Evolutionary conservation across 1,140 invertebrate species (phyloP), one percentile per base, ranked within the genome.

Genomic region (Pseudobourletiella spinata): DNA sequence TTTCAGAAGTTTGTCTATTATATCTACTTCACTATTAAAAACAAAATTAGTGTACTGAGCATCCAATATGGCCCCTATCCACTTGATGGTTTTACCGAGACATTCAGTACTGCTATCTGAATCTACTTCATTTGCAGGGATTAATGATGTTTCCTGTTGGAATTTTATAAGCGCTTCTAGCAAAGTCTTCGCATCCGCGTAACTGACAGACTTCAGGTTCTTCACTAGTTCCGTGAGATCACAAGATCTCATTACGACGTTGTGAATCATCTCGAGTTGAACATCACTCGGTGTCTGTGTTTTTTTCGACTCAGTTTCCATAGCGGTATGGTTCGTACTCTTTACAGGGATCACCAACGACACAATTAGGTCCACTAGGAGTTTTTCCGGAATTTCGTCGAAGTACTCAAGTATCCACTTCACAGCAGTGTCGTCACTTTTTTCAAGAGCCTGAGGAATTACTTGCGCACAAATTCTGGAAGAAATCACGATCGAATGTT

Each of bases 391-490:
- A 29, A 69, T 66, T 18, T 69, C 64, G 24, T 39, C 35, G 25
- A 69, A 66, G 32, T 61, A 66, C 16, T 64, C 48, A 11, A 66
- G 25, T 4, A 63, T 39, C 67, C 67, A 69, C 30, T 61, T 58
- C 11, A 69, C 6, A 4, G 55, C 58, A 43, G 25, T 57, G 3
- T 46, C 28, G 28, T 62, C 58, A 14, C 48, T 42, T 29, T 43
- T 46, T 30, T 66, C 62, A 3, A 69, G 16, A 1, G 58, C 58
- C 22, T 18, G 29, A 3, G 62, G 61, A 28, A 69, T 61, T 2
- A 66, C 54, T 59, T 69, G 67, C 1, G 57, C 42, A 39, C 64
- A 69, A 28, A 69, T 66, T 55, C 67, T 69, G 39, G 3, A 63
- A 57, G 6, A 51, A 50, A 48, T 35, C 2, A 6, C 26, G 30